Base-by-base conservation (phyloP, 2,888 invertebrate species). In the Tillus elongatus region DNA sequence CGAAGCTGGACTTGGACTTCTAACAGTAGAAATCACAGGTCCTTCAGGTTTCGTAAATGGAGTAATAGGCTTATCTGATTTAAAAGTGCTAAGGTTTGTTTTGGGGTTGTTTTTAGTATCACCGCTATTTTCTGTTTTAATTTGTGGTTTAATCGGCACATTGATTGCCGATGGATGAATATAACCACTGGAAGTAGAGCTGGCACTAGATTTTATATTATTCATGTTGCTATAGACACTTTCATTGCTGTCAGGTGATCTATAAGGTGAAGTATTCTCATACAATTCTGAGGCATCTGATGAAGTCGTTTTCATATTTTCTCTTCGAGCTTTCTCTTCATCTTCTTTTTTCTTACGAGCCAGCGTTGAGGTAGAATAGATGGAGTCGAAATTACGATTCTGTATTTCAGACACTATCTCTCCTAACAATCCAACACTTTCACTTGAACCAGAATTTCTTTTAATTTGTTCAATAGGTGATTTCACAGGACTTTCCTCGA, bases 351-450 rank as follows among this genome's bases (percentile, higher is more conserved):
- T 75, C 51, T 77, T 79, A 37, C 76, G 68, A 1, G 75, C 72
- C 2, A 84, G 61, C 0, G 82, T 82, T 1, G 82, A 79, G 0
- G 82, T 81, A 0, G 87, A 86, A 58, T 90, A 90, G 48, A 90
- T 87, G 0, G 88, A 88, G 51, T 89, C 88, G 24, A 84, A 80
- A 58, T 89, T 89, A 16, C 87, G 70, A 51, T 82, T 82, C 52
- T 89, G 86, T 53, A 90, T 89, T 63, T 90, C 90, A 29, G 79
- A 79, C 0, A 90, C 89, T 40, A 90, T 90, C 65, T 90, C 90
- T 4, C 86, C 83, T 0, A 90, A 64, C 12, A 90, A 63, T 0
- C 88, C 88, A 70, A 85, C 75, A 44, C 79, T 81, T 40, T 82
- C 82, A 8, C 71, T 68, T 42, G 77, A 77, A 1, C 72, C 73